Conservation (phyloP, 1,140 invertebrate species). For the Hylaeus volcanicus region DNA sequence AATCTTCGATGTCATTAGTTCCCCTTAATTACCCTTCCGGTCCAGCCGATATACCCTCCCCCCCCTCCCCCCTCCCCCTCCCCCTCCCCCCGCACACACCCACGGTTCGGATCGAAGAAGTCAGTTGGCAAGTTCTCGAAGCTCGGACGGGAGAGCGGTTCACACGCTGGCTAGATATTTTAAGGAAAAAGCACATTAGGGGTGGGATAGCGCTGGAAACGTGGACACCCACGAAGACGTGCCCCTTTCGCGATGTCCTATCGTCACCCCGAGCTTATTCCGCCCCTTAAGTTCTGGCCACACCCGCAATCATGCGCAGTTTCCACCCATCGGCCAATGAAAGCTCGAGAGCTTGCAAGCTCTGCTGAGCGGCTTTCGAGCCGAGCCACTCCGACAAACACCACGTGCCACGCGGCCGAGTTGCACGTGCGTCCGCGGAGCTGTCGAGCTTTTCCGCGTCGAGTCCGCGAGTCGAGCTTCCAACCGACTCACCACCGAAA, state of each 20-base stretch:
- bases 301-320: slow-evolving; percentile 78
- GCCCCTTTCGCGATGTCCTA: slow-evolving; percentile 73
- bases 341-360: slow-evolving; percentile 69
- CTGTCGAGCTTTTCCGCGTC: slow-evolving; percentile 59
- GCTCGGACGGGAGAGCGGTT: slow-evolving; percentile 53
- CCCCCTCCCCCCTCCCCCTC: neutral
- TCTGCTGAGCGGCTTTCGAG: slow-evolving; percentile 65
- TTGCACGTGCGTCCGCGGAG: slow-evolving; percentile 76
- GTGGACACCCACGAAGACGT: slow-evolving; percentile 73
- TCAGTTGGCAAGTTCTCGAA: slow-evolving; percentile 60
- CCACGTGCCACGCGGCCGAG: slow-evolving; percentile 78
- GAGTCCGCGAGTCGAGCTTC: slow-evolving; percentile 27
- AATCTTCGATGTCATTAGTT: slow-evolving; percentile 35
- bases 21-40: slow-evolving; percentile 29
- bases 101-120: slow-evolving; percentile 46
- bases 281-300: slow-evolving; percentile 72
- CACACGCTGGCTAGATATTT: slow-evolving; percentile 55
- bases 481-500: neutral
- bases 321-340: slow-evolving; percentile 78
- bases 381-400: slow-evolving; percentile 75
- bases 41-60: neutral
- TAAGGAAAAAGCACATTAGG: slow-evolving; percentile 64
- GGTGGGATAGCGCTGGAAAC: slow-evolving; percentile 52
- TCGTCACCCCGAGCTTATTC: slow-evolving; percentile 72
- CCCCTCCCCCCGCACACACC: neutral